These are phyloP conservation scores for Diachasmimorpha longicaudata DNA, from an alignment of 1,140 invertebrate genomes.

Conservation along the genomic window DNA sequence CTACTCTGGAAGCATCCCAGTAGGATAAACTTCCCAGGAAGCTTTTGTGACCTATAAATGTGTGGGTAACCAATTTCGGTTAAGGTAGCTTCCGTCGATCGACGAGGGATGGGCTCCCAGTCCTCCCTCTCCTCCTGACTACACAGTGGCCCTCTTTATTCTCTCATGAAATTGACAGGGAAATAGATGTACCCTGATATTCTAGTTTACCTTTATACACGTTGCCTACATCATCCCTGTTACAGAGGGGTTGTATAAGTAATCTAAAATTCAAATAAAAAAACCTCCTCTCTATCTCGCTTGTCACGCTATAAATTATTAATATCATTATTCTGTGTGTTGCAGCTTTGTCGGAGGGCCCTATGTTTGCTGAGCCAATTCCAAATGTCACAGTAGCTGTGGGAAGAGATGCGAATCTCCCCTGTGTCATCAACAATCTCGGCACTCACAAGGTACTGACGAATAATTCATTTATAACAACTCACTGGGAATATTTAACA, in stretches of 20 bases:
- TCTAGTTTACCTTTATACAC: background rate
- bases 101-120: background rate
- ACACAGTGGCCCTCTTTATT: constrained; percentile 22
- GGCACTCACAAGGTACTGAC: constrained; percentile 80
- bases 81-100: background rate
- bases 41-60: constrained; percentile 8
- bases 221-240: background rate
- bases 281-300: background rate
- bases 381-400: constrained; percentile 88
- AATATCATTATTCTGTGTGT: constrained; percentile 34
- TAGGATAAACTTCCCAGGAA: background rate
- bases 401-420: constrained; percentile 84
- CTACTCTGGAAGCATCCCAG: background rate
- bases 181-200: constrained; percentile 27
- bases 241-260: background rate
- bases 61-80: constrained; percentile 20
- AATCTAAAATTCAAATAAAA: background rate
- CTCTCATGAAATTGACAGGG: constrained; percentile 32
- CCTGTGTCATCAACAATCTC: constrained; percentile 87
- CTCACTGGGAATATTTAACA: background rate
- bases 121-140: background rate
- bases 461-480: background rate
- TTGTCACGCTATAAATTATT: background rate
- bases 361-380: constrained; percentile 84
- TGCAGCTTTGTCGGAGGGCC: constrained; percentile 82